A percentile compares a stretch with the other conserved stretches of the same genome.
These are phyloP conservation scores for Aplodontia rufa DNA, from an alignment of 2,113 vertebrate genomes.

Conservation along the genomic window DNA sequence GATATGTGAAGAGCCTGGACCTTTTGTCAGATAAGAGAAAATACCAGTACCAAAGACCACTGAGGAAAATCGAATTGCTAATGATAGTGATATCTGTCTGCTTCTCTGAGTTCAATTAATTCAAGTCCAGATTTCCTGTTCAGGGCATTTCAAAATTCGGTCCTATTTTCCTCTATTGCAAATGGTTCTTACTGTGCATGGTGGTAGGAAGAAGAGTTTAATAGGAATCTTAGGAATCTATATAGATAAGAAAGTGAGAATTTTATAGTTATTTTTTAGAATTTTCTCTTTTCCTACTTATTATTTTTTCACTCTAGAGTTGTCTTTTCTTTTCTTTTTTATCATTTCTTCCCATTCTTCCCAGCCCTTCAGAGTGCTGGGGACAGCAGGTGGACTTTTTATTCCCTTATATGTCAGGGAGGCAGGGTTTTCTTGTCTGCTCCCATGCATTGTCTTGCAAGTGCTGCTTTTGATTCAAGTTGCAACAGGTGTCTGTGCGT, in stretches of 20 bases:
- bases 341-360: not conserved
- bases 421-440: not conserved
- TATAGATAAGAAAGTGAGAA: conserved; percentile 11
- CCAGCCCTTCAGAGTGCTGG: not conserved
- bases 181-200: not conserved
- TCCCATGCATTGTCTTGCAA: not conserved
- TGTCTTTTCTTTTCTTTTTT: not conserved
- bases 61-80: not conserved
- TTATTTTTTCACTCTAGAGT: not conserved
- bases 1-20: not conserved
- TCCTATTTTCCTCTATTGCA: not conserved
- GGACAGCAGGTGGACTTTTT: not conserved
- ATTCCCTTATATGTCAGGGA: not conserved
- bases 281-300: not conserved
- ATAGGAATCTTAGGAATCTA: not conserved
- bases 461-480: not conserved
- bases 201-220: not conserved
- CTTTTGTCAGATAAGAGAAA: not conserved
- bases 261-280: not conserved
- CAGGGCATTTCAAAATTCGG: not conserved
- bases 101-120: not conserved
- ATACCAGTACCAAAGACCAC: not conserved
- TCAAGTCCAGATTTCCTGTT: not conserved
- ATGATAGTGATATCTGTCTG: not conserved
- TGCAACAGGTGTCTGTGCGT: conserved; percentile 58